Percentiles rank a stretch among this genome's conserved stretches.
phyloP scores from a whole-genome alignment of 2,113 vertebrate genomes.

The Caranx melampygus region DNA sequence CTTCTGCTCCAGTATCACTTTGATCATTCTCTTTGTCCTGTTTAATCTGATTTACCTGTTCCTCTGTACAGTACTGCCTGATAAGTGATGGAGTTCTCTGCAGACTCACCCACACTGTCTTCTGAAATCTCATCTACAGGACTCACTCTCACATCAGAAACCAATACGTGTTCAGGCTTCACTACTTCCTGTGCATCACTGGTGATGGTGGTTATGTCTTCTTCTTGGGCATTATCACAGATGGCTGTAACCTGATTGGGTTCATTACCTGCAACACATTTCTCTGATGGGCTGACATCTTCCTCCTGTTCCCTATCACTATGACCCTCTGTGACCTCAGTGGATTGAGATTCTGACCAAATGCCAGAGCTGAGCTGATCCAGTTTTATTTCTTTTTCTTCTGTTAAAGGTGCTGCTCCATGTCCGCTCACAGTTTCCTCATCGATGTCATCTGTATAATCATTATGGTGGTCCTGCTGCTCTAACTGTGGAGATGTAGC shows the following conservation, averaged over 20 bases:
- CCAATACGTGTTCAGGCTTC: background rate
- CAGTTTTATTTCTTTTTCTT: slow-evolving; percentile 4
- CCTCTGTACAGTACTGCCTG: background rate
- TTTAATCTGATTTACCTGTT: background rate
- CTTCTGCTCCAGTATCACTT: background rate
- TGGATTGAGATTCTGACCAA: background rate
- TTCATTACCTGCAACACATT: slow-evolving; percentile 1
- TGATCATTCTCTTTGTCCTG: background rate
- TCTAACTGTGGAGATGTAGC: background rate
- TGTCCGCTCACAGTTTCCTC: background rate
- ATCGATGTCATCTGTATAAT: slow-evolving; percentile 4
- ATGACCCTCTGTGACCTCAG: background rate
- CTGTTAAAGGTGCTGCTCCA: background rate
- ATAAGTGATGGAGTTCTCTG: slow-evolving; percentile 1
- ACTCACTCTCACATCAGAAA: background rate
- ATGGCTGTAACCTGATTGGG: background rate
- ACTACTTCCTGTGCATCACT: background rate
- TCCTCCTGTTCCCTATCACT: background rate
- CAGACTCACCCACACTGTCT: background rate
- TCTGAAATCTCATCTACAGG: background rate
- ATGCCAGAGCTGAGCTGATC: background rate
- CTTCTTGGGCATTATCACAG: slow-evolving; percentile 4
- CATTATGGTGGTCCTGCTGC: background rate
- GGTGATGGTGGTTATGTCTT: background rate
- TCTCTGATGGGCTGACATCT: background rate